Evolutionary conservation across 2,113 vertebrate species (phyloP), one percentile per base, ranked within the genome.

Genomic region (Paraplagusia blochii): DNA sequence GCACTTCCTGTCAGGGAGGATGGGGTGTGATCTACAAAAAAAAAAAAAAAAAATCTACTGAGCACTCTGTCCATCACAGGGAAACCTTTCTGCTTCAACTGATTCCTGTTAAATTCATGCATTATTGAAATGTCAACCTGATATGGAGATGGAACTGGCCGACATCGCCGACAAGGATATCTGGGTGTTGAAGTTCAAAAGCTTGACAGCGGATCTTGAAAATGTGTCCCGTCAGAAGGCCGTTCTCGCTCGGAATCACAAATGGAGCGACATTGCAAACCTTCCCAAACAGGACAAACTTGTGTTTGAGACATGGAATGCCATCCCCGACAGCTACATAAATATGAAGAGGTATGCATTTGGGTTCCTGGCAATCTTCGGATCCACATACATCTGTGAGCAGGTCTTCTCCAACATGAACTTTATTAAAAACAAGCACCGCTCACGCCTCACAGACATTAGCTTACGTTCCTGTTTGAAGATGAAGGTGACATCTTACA

Each of bases 51-150:
- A 69, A 14, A 13, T 29, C 22, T 49, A 36, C 52, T 62, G 40
- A 53, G 62, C 67, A 68, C 63, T 76, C 59, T 7, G 44, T 58
- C 39, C 53, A 69, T 83, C 80, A 85, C 74, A 82, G 72, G n/a
- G 79, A 85, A 82, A 79, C 69, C 76, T 58, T 44, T 86, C 76
- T 78, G 61, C 53, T 51, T 49, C 29, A 77, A 79, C 79, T 76
- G 63, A 77, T 74, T 79, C 73, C 49, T 53, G 36, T 55, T 57
- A 65, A 72, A 70, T 54, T 72, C 46, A 76, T 84, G 74, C 82
- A 84, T 85, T 80, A 88, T 81, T 85, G 69, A 84, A n/a, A n/a
- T n/a, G n/a, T n/a, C n/a, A n/a, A n/a, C n/a, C n/a, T n/a, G n/a
- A n/a, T n/a, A n/a, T n/a, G n/a, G n/a, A n/a, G n/a, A n/a, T n/a